Evolutionary conservation across 37 sponge, comb jelly and placozoan species (phyloP).

Genomic region (Diacarnus erythraeanus): DNA sequence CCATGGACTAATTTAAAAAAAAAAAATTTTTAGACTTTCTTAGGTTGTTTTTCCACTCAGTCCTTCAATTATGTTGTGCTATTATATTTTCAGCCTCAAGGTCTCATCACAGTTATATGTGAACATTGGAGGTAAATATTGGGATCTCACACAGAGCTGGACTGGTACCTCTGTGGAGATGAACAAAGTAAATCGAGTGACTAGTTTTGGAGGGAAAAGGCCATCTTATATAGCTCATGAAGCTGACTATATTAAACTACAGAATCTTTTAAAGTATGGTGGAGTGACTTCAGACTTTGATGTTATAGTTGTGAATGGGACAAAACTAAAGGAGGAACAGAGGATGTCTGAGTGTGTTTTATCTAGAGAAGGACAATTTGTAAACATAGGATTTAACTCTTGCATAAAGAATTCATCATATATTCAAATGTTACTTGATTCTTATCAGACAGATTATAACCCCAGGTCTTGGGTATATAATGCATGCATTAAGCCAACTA

Average conservation of each 20-base stretch:
- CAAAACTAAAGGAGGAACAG: slow-evolving; percentile 1
- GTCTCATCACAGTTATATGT: background rate
- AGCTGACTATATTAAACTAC: slow-evolving; percentile 13
- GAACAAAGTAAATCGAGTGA: background rate
- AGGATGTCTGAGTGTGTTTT: slow-evolving; percentile 3
- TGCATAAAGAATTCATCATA: slow-evolving; percentile 13
- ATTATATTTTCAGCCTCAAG: too few species aligned
- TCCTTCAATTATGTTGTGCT: too few species aligned
- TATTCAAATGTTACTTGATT: background rate
- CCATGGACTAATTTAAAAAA: too few species aligned
- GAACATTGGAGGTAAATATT: background rate
- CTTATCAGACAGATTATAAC: background rate
- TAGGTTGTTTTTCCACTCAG: too few species aligned
- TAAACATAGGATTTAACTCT: background rate
- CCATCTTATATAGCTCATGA: background rate
- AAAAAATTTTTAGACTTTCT: too few species aligned
- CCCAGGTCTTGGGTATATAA: background rate
- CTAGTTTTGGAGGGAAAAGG: background rate
- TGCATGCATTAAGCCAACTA: background rate
- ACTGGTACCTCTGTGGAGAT: background rate
- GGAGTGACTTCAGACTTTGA: slow-evolving; percentile 15
- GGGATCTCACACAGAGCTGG: slow-evolving; percentile 3
- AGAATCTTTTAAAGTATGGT: background rate
- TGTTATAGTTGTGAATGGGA: slow-evolving; percentile 1
- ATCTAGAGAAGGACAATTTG: background rate